Percentiles rank a stretch among this genome's conserved stretches.
These are phyloP conservation scores for Mamestra brassicae DNA, from an alignment of 2,888 invertebrate genomes.

Conservation along the genomic window DNA sequence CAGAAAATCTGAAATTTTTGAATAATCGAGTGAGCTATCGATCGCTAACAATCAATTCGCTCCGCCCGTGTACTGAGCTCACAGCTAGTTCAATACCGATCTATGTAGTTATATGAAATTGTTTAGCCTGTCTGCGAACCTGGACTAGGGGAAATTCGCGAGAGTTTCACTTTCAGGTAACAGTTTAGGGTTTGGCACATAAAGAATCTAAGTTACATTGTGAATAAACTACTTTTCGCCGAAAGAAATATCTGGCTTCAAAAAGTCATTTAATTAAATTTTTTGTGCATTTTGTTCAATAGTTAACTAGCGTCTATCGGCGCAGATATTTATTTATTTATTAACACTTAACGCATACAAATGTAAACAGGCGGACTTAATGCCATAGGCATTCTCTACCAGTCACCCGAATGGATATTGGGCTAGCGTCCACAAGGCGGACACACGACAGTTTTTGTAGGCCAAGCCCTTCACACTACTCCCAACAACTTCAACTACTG, in stretches of 20 bases:
- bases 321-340: background rate
- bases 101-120: background rate
- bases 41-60: background rate
- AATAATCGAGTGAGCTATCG: background rate
- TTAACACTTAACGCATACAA: too few species aligned
- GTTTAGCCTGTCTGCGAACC: background rate
- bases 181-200: background rate
- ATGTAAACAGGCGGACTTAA: too few species aligned
- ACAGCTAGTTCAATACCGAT: background rate
- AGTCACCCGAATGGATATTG: too few species aligned
- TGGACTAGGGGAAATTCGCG: background rate
- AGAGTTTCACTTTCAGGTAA: conserved; percentile 4
- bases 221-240: background rate
- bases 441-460: background rate
- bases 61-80: background rate
- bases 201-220: background rate
- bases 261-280: background rate
- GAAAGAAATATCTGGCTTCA: too few species aligned
- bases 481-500: too few species aligned
- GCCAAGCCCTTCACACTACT: too few species aligned
- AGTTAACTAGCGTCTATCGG: background rate
- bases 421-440: too few species aligned
- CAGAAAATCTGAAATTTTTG: too few species aligned
- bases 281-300: background rate
- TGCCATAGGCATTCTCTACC: too few species aligned